Base-by-base conservation (phyloP, 2,888 invertebrate species). In the Andrena marginata region DNA sequence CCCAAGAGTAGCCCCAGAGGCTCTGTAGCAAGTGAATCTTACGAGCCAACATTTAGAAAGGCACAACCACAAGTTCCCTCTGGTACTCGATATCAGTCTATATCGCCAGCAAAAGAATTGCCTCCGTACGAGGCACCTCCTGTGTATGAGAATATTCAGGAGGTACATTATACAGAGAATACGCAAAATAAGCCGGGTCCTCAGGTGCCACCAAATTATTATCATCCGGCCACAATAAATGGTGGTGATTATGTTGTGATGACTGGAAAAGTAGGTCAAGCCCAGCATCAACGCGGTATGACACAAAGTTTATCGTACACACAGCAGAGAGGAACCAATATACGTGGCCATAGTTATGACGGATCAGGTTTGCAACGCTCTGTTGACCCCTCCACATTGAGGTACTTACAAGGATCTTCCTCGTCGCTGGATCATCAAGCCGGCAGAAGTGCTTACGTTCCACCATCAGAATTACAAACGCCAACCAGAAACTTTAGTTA, bases 31-130 rank as follows among this genome's bases (percentile, higher is more conserved):
- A 89, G 92, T 2, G 94, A 94, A n/a, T 89, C 91, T 0, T 94
- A 92, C 69, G 94, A 94, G 94, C 92, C 95, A 94, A 94, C 95
- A 95, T 91, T 96, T 87, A 96, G 96, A 84, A 97, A 97, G 93
- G 97, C 97, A 8, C 97, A 97, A 92, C 97, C 98, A 0, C 97
- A 98, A 94, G 97, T 97, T 60, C 96, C 97, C 77, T 95, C 96
- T 26, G 96, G 95, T 85, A 94, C 93, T 83, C 94, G 96, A 86
- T 96, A 96, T 62, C 96, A 95, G 89, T 94, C 94, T 63, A 93
- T 95, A 64, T 94, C 95, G 29, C 95, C 95, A 51, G 95, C 95
- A 35, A 96, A 96, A 90, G 96, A 95, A 80, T 79, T 94, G 35
- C 95, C 95, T 0, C 95, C 95, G 0, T 95, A 95, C 77, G 95